Percentiles rank a stretch among this genome's conserved stretches.
phyloP scores from a whole-genome alignment of 2,113 vertebrate species.

The Cynopterus brachyotis region DNA sequence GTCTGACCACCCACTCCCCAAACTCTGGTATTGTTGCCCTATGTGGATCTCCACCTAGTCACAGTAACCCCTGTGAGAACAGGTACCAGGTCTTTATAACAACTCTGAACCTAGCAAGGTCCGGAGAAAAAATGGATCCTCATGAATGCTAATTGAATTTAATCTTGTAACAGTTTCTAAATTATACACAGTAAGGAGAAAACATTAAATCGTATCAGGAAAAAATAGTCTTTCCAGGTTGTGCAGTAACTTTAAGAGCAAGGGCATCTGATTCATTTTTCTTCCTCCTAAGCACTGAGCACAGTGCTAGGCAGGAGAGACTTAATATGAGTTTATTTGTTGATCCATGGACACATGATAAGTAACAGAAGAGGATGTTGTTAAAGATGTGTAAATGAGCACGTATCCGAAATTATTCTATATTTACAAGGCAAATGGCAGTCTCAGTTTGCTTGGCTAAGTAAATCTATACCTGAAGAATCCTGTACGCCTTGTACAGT shows the following conservation, averaged over 20 bases:
- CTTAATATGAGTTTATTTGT: neutral
- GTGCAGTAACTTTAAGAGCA: neutral
- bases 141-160: neutral
- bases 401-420: neutral
- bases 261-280: neutral
- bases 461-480: neutral
- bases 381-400: neutral
- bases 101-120: neutral
- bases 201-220: neutral
- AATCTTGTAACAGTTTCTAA: constrained; percentile 3
- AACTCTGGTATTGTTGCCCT: fast-evolving
- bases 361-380: neutral
- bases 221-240: neutral
- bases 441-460: neutral
- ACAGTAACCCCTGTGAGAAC: neutral
- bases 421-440: neutral
- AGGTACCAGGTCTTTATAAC: neutral
- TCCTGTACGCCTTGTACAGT: neutral
- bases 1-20: neutral
- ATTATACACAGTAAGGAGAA: neutral
- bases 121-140: neutral
- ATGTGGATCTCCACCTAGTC: neutral
- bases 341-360: neutral
- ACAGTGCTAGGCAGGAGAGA: neutral
- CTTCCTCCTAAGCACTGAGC: neutral